Conservation (phyloP, 2,888 invertebrate genomes). For the Acrobasis consociella region DNA sequence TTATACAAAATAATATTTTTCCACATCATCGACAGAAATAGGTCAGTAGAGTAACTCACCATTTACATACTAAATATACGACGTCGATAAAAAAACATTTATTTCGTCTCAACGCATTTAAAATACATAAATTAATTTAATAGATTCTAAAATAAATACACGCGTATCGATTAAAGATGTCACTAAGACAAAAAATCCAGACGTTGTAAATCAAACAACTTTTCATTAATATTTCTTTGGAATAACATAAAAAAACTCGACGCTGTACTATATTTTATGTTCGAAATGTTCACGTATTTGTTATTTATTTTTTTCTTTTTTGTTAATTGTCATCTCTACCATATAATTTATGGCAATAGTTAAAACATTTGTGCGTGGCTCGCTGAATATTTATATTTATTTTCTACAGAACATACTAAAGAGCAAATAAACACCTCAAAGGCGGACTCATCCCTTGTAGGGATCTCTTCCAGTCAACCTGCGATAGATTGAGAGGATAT, state of each 20-base stretch:
- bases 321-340: background rate
- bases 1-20: conserved; percentile 28
- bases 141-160: conserved; percentile 1
- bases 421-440: too few relatives aligned
- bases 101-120: conserved; percentile 12
- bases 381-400: background rate
- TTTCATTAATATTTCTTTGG: background rate
- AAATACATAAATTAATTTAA: conserved; percentile 18
- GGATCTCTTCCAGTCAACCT: too few relatives aligned
- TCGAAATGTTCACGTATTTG: background rate
- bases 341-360: background rate
- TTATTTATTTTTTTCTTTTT: background rate
- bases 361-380: background rate
- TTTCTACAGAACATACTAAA: too few relatives aligned
- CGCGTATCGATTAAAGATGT: background rate
- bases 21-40: conserved; percentile 27
- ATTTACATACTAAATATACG: conserved; percentile 17
- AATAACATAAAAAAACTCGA: background rate
- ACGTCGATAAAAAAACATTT: background rate
- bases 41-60: conserved; percentile 7
- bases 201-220: background rate
- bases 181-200: background rate
- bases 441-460: too few relatives aligned
- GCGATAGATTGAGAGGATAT: too few relatives aligned
- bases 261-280: background rate